Conservation (phyloP, 2,797 vertebrate genomes). For the Sylvia borin region DNA sequence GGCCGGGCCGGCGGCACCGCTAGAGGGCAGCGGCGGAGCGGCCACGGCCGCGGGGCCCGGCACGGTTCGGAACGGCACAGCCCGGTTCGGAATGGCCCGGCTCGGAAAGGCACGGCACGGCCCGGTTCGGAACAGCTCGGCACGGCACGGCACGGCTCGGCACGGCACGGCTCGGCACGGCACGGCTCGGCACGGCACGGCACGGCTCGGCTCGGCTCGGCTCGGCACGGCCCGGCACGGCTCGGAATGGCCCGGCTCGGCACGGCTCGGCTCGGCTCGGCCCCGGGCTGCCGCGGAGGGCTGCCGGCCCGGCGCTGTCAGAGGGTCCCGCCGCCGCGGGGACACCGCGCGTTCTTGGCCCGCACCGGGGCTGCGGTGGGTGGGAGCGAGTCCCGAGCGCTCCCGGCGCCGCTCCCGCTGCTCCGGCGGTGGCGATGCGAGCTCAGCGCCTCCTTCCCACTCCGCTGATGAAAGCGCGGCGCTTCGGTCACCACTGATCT, state of each 20-base stretch:
- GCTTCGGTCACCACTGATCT: not conserved
- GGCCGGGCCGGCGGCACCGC: not conserved
- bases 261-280: not conserved
- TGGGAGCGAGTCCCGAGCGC: not conserved
- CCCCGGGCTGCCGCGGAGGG: not conserved
- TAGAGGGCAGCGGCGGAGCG: not conserved
- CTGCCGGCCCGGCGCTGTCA: not conserved
- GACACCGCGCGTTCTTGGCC: not conserved
- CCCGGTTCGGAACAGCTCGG: too few relatives aligned
- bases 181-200: too few relatives aligned
- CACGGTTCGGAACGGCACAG: too few relatives aligned
- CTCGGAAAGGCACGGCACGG: too few relatives aligned
- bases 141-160: too few relatives aligned
- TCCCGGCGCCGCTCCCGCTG: not conserved
- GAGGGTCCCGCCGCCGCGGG: not conserved
- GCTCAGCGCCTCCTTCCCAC: not conserved
- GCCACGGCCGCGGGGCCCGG: not conserved
- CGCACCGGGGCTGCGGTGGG: not conserved
- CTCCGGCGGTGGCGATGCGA: fast-evolving
- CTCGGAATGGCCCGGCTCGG: not conserved
- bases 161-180: too few relatives aligned
- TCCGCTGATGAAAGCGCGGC: not conserved
- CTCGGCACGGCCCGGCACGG: too few relatives aligned
- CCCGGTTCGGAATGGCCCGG: too few relatives aligned
- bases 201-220: too few relatives aligned